Base-by-base conservation (phyloP, 2,888 invertebrate species). In the Dryobotodes eremita region DNA sequence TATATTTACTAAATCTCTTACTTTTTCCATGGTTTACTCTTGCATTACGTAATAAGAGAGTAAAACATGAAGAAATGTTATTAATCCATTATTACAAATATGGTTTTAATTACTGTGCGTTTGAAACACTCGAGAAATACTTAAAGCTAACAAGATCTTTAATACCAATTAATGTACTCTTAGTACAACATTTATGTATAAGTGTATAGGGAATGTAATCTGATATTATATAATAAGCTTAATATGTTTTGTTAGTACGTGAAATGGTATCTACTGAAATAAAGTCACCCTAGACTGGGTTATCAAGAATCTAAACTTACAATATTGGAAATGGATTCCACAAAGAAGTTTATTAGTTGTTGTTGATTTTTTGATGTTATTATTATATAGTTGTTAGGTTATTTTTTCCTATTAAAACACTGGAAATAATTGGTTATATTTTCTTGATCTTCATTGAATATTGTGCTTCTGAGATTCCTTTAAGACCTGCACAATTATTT, bases 131-230 rank as follows among this genome's bases (percentile, higher is more conserved):
- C 23, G 8, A 61, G n/a, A 57, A 15, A 4, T 50, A 74, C 68
- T 68, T 81, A 75, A 48, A 81, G 2, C 50, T 80, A 75, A 53
- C 7, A 68, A 61, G 31, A n/a, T 31, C 20, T 31, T 59, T 50
- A 53, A 23, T 66, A 80, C 10, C 26, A 66, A 61, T 36, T 15
- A 26, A 80, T 68, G 81, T 66, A 79, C 79, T 74, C 68, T 55
- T 75, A 75, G 81, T 48, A 80, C 65, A 74, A 74, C 26, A 61
- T 81, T 36, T 55, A 65, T 31, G 26, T 42, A 57, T 36, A 79
- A 31, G 26, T 26, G 26, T 26, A 53, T 62, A 46, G 17, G 79
- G 79, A 79, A 79, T 79, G 80, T 80, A 23, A 57, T 79, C 15
- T 59, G 42, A 72, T 50, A 71, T 17, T 26, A n/a, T n/a, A 50